phyloP scores from a whole-genome alignment of 2,113 vertebrate genomes.

The Corapipo altera region DNA sequence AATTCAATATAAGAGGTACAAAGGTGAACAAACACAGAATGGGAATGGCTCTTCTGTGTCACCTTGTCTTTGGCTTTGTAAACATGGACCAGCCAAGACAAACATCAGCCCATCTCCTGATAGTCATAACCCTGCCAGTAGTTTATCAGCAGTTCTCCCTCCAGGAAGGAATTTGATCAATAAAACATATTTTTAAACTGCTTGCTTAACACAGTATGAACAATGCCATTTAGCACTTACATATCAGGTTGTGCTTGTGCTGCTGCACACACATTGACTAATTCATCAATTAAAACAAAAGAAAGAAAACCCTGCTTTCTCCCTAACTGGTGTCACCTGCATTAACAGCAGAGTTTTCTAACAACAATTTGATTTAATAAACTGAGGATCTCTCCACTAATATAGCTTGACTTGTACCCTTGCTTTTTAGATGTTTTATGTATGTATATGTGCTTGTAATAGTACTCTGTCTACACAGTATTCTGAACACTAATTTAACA shows the following conservation, averaged over 20 bases:
- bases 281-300: constrained; percentile 34
- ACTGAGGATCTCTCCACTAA: background rate
- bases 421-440: background rate
- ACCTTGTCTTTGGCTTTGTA: background rate
- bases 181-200: constrained; percentile 46
- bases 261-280: background rate
- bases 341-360: background rate
- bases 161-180: constrained; percentile 25
- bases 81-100: background rate
- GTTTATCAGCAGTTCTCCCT: background rate
- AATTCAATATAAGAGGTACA: background rate
- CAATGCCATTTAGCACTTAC: background rate
- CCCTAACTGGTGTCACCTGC: background rate
- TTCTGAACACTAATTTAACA: background rate
- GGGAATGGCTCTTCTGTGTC: background rate
- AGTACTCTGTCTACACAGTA: background rate
- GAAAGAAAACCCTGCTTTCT: background rate
- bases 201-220: constrained; percentile 24
- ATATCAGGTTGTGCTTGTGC: background rate
- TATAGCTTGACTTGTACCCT: background rate
- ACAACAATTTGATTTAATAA: background rate
- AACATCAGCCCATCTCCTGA: background rate
- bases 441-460: background rate
- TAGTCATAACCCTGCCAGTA: background rate
- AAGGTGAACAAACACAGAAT: background rate